phyloP scores from a whole-genome alignment of 2,888 invertebrate species.

The Synergus japonicus region DNA sequence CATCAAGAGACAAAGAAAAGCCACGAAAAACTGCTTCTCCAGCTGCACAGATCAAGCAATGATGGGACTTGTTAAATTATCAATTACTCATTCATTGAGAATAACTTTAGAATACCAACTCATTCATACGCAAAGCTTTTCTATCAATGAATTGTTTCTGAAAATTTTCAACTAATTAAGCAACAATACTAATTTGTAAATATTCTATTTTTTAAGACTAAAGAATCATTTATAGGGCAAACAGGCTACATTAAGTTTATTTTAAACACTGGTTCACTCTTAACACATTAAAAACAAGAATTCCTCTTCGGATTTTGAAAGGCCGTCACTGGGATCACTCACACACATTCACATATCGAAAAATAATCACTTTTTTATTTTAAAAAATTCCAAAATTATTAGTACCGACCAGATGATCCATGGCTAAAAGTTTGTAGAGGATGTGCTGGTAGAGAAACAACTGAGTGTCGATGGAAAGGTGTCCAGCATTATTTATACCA shows the following conservation, averaged over 20 bases:
- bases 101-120: not conserved
- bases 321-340: not conserved
- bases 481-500: slow-evolving; percentile 71
- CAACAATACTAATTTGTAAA: not conserved
- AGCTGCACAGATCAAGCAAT: slow-evolving; percentile 8
- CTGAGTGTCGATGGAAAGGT: slow-evolving; percentile 63
- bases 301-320: not conserved
- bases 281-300: not conserved
- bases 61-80: not conserved
- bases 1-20: slow-evolving; percentile 58
- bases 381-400: not conserved
- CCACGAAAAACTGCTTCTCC: slow-evolving; percentile 52
- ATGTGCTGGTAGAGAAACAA: slow-evolving; percentile 54
- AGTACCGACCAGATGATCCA: slow-evolving; percentile 67
- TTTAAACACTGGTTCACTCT: not conserved
- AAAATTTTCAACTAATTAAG: no score
- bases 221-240: not conserved
- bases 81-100: not conserved
- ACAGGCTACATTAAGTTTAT: not conserved
- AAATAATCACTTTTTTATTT: not conserved
- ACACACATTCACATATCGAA: not conserved
- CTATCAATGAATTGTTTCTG: not conserved
- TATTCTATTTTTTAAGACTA: not conserved
- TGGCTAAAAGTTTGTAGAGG: slow-evolving; percentile 58
- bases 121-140: not conserved